Percentiles rank a stretch among this genome's conserved stretches.
Conservation (phyloP, 2,888 invertebrate genomes). For the Chaitophorus viminalis region DNA sequence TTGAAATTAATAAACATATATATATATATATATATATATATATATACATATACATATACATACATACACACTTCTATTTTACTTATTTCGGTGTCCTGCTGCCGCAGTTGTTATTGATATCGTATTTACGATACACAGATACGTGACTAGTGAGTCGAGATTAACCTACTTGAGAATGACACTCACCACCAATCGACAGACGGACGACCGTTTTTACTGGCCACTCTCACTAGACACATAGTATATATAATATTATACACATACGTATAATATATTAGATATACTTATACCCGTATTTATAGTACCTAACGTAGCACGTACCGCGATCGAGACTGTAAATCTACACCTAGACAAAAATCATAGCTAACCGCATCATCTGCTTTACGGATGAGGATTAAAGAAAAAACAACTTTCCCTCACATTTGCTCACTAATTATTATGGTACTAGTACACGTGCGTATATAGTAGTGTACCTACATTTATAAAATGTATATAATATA, state of each 20-base stretch:
- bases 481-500: neutral
- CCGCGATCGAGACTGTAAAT: neutral
- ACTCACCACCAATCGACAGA: slow-evolving; percentile 29
- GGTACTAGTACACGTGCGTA: neutral
- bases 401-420: slow-evolving; percentile 50
- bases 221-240: slow-evolving; percentile 33
- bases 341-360: slow-evolving; percentile 28
- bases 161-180: slow-evolving; percentile 60
- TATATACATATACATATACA: neutral
- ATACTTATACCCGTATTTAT: neutral
- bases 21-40: no score
- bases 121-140: neutral
- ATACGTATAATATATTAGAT: neutral
- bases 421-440: neutral
- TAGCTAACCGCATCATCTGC: slow-evolving; percentile 16
- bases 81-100: neutral
- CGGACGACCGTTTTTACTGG: slow-evolving; percentile 16
- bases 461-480: neutral
- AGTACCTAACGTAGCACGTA: neutral
- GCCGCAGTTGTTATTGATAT: neutral
- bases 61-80: neutral
- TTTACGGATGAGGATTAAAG: neutral
- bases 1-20: no score
- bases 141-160: slow-evolving; percentile 42
- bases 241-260: neutral